phyloP scores from a whole-genome alignment of 92 coral and sea anemone species.

The Porites rus region DNA sequence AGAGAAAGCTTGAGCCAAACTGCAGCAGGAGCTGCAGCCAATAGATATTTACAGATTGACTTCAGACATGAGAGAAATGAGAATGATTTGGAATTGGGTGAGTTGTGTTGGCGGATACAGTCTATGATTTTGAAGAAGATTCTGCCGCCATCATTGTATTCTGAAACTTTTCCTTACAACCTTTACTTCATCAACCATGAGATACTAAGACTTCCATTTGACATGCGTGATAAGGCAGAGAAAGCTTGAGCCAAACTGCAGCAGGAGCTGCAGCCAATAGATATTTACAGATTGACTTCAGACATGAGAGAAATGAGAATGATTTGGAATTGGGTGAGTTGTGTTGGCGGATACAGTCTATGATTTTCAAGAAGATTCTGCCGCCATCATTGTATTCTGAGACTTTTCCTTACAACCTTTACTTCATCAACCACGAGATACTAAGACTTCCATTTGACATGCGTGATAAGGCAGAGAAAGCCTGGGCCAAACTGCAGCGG shows the following conservation, averaged over 20 bases:
- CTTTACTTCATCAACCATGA: not conserved
- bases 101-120: not conserved
- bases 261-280: not conserved
- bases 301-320: not conserved
- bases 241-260: constrained; percentile 2
- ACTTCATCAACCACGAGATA: not conserved
- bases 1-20: not conserved
- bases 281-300: not conserved
- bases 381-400: not conserved
- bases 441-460: not conserved
- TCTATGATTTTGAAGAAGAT: constrained; percentile 1
- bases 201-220: not conserved
- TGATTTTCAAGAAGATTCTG: constrained; percentile 1
- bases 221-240: not conserved
- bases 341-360: not conserved
- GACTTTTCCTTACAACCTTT: not conserved
- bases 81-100: constrained; percentile 3
- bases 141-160: not conserved
- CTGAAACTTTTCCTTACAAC: not conserved
- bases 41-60: not conserved
- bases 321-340: constrained; percentile 7
- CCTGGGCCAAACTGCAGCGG: not conserved
- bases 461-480: not conserved
- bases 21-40: not conserved
- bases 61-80: not conserved